phyloP scores from a whole-genome alignment of 2,797 vertebrate genomes.

The Gouania willdenowi region DNA sequence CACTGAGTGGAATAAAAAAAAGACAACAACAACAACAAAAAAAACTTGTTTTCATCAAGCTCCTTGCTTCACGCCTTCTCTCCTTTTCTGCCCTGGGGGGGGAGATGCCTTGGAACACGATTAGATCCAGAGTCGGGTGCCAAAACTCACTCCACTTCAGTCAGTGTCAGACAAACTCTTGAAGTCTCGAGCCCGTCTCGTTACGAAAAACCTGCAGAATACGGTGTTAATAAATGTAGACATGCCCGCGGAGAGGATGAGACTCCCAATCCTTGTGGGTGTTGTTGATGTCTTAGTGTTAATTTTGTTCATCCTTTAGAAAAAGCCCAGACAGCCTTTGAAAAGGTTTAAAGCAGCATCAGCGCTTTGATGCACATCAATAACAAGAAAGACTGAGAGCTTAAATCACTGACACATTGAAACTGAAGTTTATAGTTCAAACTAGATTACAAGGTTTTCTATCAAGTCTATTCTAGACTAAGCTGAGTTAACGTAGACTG shows the following conservation, averaged over 20 bases:
- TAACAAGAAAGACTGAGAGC: no score
- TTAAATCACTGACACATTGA: no score
- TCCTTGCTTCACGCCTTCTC: not conserved
- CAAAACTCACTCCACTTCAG: conserved; percentile 29
- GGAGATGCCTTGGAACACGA: conserved; percentile 35
- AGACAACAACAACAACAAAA: conserved; percentile 33
- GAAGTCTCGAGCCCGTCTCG: not conserved
- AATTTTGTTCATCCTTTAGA: conserved; percentile 6
- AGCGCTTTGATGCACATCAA: conserved; percentile 20
- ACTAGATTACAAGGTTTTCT: no score
- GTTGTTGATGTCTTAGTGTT: conserved; percentile 14
- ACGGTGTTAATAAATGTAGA: conserved; percentile 27
- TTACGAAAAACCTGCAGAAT: conserved; percentile 23
- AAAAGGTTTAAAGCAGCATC: conserved; percentile 11
- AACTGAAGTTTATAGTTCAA: no score
- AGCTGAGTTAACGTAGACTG: no score
- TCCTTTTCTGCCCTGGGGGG: conserved; percentile 38
- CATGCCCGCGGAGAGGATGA: conserved; percentile 18
- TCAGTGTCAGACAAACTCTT: conserved; percentile 7
- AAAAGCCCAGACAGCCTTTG: conserved; percentile 14
- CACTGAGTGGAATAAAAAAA: conserved; percentile 48
- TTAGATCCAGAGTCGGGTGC: conserved; percentile 33
- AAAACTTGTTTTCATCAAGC: conserved; percentile 57
- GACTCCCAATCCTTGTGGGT: conserved; percentile 18
- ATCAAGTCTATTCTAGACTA: no score